phyloP scores from a whole-genome alignment of 2,113 vertebrate genomes.

The Danionella cerebrum region DNA sequence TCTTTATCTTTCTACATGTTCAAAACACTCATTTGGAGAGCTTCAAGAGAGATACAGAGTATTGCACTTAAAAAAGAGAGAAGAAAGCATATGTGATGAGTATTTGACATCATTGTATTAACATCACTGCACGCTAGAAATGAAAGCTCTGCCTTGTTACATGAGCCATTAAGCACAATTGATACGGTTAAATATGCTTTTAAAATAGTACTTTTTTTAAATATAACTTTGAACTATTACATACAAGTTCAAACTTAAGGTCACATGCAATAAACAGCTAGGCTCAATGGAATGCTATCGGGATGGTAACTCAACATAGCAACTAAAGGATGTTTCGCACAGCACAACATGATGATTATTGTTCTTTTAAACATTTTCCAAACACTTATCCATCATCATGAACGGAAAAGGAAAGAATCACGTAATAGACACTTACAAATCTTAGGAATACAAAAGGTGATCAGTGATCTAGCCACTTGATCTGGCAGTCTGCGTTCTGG shows the following conservation, averaged over 20 bases:
- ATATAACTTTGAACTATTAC: constrained; percentile 67
- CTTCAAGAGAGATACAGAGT: constrained; percentile 70
- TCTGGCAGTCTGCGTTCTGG: constrained; percentile 63
- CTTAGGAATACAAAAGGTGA: constrained; percentile 45
- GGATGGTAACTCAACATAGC: constrained; percentile 31
- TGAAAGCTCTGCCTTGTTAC: constrained; percentile 58
- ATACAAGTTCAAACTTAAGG: constrained; percentile 64
- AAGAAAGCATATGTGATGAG: constrained; percentile 45
- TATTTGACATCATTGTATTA: constrained; percentile 56
- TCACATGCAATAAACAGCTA: constrained; percentile 85
- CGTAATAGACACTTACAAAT: constrained; percentile 37
- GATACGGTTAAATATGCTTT: constrained; percentile 57
- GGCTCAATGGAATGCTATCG: constrained; percentile 61
- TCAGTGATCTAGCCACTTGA: constrained; percentile 44
- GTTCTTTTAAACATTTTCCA: constrained; percentile 27
- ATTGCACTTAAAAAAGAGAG: constrained; percentile 69
- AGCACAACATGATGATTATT: constrained; percentile 40
- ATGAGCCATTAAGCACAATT: constrained; percentile 64
- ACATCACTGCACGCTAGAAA: constrained; percentile 58
- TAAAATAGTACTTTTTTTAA: constrained; percentile 63
- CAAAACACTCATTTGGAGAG: constrained; percentile 51
- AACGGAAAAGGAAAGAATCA: constrained; percentile 8
- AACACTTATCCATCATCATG: too few relatives aligned
- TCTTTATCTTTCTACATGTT: constrained; percentile 72
- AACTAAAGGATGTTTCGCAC: constrained; percentile 36